Base-by-base conservation (phyloP, 1,140 invertebrate species). In the Agrypnia vestita region DNA sequence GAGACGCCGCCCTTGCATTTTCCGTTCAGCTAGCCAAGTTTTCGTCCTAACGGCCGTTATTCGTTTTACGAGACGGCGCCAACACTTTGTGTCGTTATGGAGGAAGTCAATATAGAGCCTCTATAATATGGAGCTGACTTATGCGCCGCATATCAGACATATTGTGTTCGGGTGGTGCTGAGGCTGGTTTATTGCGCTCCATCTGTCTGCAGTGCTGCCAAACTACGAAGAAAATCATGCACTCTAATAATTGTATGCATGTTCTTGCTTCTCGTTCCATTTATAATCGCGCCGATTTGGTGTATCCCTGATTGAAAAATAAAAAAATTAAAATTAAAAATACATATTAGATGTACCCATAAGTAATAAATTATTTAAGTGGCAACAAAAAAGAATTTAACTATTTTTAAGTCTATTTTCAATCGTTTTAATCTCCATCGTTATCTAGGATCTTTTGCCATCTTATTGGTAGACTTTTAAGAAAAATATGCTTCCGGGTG, bases 21-120 rank as follows among this genome's bases (percentile, higher is more conserved):
- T 13, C 7, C n/a, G 7, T 56, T 15, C n/a, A 13, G n/a, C 7
- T 56, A 7, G 61, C 12, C 25, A 35, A 35, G 17, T 10, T 44
- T 35, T 43, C 64, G 64, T 55, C 35, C 72, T 74, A 75, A 75
- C 56, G 61, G 78, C 25, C 78, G 72, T 80, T 75, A 75, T 75
- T 43, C 78, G 61, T 76, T 75, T 80, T 80, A 80, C 78, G 78
- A 35, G 72, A 75, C 78, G 78, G 43, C 69, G 69, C 53, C 78
- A 59, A 61, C 46, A 69, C 51, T 78, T 51, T 67, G 76, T 55
- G 64, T 69, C 64, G 64, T 69, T 69, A 69, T 17, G 64, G 43
- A 17, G 43, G 19, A 69, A 69, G 64, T 69, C 64, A 49, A 69
- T 69, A 69, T 67, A 67, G 13, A 49, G 43, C 44, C 64, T 49